These are phyloP conservation scores for Varanus salvator DNA, from an alignment of 2,113 vertebrate genomes.

Conservation along the genomic window DNA sequence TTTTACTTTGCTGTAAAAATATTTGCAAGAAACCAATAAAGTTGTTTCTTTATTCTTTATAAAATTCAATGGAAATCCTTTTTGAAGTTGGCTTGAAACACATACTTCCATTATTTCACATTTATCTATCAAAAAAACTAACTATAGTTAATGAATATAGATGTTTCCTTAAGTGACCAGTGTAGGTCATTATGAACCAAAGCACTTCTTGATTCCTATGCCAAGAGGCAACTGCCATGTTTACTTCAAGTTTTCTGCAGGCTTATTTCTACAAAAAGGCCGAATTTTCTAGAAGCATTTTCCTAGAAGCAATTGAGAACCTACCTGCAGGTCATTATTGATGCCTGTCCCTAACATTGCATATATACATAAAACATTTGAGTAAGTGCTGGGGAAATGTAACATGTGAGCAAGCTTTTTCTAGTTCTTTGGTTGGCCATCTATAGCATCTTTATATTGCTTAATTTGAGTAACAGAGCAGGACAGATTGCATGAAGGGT, in stretches of 20 bases:
- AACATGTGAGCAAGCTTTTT: background rate
- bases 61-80: background rate
- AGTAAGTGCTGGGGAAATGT: background rate
- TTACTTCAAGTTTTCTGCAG: background rate
- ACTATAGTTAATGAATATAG: background rate
- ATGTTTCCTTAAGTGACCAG: background rate
- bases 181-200: background rate
- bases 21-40: background rate
- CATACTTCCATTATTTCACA: background rate
- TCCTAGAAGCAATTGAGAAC: background rate
- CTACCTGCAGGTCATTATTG: background rate
- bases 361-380: background rate
- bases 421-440: background rate
- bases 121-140: background rate
- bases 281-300: background rate
- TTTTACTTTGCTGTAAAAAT: background rate
- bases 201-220: background rate
- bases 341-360: background rate
- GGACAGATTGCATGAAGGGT: background rate
- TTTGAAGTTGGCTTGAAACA: background rate
- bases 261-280: background rate
- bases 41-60: slow-evolving; percentile 14
- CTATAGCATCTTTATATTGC: background rate
- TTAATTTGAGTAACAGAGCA: background rate
- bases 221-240: background rate